Percentiles rank a stretch among this genome's conserved stretches.
These are phyloP conservation scores for Aurelia coerulea DNA, from an alignment of 30 jellyfish, hydroid and myxozoan genomes.

Conservation along the genomic window DNA sequence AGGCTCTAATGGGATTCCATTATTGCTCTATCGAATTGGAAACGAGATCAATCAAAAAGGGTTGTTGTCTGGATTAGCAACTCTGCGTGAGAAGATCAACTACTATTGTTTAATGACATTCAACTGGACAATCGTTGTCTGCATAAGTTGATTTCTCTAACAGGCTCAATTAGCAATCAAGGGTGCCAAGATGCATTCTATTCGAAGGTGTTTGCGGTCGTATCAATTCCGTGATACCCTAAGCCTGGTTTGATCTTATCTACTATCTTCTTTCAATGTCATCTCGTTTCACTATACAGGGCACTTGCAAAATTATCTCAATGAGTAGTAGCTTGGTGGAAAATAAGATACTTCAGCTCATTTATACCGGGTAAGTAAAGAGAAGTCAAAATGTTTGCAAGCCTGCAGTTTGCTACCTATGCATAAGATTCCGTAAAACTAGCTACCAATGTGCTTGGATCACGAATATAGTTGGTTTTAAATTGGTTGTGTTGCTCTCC, in stretches of 20 bases:
- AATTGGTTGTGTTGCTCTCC: too few species aligned
- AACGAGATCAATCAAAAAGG: conserved; percentile 45
- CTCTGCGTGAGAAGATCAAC: conserved; percentile 49
- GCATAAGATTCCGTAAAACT: too few species aligned
- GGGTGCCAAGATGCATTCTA: too few species aligned
- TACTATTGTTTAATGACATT: not conserved
- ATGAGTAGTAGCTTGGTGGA: not conserved
- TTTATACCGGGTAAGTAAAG: too few species aligned
- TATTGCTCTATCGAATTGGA: conserved; percentile 11
- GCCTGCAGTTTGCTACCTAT: too few species aligned
- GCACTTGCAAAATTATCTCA: conserved; percentile 20
- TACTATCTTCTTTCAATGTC: conserved; percentile 1
- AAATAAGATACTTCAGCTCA: not conserved
- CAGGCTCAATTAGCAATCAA: not conserved
- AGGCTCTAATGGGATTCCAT: conserved; percentile 67
- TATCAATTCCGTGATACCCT: conserved; percentile 10
- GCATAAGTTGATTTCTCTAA: conserved; percentile 2
- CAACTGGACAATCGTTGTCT: not conserved
- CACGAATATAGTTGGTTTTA: too few species aligned
- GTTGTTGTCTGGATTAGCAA: conserved; percentile 44
- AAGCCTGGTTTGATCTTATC: conserved; percentile 61
- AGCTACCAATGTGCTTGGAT: too few species aligned
- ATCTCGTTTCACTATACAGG: conserved; percentile 66
- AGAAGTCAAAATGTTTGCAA: too few species aligned
- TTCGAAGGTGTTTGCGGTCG: too few species aligned